Conservation (phyloP, 1,140 invertebrate genomes). For the Megalopta genalis region DNA sequence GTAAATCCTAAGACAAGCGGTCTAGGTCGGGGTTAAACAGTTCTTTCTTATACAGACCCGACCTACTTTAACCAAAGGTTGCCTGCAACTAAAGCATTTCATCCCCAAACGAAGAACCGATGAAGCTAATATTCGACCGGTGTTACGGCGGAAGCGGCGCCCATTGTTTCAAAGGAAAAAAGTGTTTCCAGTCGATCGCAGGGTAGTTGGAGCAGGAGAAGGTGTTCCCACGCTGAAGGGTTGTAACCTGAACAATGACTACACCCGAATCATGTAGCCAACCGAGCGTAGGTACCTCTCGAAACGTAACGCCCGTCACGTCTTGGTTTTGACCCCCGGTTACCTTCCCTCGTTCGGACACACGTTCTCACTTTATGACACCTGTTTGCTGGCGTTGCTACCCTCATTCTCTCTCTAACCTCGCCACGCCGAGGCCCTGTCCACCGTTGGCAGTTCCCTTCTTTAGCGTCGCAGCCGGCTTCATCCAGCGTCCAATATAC, state of each 20-base stretch:
- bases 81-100: too few relatives aligned
- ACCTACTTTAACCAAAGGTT: too few relatives aligned
- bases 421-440: neutral
- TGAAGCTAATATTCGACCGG: too few relatives aligned
- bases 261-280: conserved; percentile 14
- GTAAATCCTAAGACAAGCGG: too few relatives aligned
- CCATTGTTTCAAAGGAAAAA: too few relatives aligned
- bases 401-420: conserved; percentile 17
- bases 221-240: conserved; percentile 21
- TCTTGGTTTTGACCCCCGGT: conserved; percentile 51
- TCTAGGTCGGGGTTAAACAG: too few relatives aligned
- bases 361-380: conserved; percentile 67
- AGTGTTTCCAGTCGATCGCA: conserved; percentile 10
- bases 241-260: conserved; percentile 43
- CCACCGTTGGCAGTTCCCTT: neutral
- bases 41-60: too few relatives aligned
- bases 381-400: conserved; percentile 60
- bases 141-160: too few relatives aligned
- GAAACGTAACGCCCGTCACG: conserved; percentile 53
- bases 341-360: conserved; percentile 41
- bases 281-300: neutral
- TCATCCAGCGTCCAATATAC: conserved; percentile 40
- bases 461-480: neutral
- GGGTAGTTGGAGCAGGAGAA: conserved; percentile 36
- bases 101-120: too few relatives aligned